A percentile compares a stretch with the other conserved stretches of the same genome.
These are phyloP conservation scores for Nemapogon koenigi DNA, from an alignment of 2,888 invertebrate species.

Conservation along the genomic window DNA sequence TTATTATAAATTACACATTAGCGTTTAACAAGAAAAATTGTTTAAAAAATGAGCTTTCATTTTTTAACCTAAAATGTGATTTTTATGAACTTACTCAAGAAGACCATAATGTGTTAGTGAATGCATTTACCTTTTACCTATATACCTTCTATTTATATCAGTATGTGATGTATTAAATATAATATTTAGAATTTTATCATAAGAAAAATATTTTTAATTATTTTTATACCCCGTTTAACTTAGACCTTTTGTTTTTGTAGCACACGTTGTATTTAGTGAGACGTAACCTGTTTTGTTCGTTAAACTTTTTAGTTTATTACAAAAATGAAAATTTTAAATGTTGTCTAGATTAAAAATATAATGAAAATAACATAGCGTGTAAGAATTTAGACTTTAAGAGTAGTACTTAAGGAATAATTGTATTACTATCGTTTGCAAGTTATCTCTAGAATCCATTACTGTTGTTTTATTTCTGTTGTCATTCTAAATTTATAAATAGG, in stretches of 20 bases:
- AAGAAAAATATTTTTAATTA: constrained; percentile 18
- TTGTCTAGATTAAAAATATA: constrained; percentile 1
- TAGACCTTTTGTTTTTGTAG: neutral
- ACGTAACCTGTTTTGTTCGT: neutral
- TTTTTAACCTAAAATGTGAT: constrained; percentile 32
- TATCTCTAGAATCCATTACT: too few species aligned
- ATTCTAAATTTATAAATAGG: neutral
- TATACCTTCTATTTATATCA: constrained; percentile 16
- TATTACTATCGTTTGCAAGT: too few species aligned
- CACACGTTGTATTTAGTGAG: neutral
- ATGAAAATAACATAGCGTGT: too few species aligned
- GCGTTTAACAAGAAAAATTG: constrained; percentile 14
- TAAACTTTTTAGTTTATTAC: too few species aligned
- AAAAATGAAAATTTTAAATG: too few species aligned
- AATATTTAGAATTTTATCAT: constrained; percentile 18
- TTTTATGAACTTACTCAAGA: constrained; percentile 34
- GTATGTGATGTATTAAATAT: constrained; percentile 20
- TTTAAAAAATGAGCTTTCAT: constrained; percentile 29
- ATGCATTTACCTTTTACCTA: constrained; percentile 20
- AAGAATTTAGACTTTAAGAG: too few species aligned
- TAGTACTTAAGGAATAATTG: neutral
- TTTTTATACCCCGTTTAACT: constrained; percentile 21
- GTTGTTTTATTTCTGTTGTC: neutral
- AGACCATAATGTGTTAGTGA: constrained; percentile 47
- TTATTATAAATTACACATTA: neutral